A percentile compares a stretch with the other conserved stretches of the same genome.
Conservation (phyloP, 2,888 invertebrate species). For the Scaptomyza tumidula region DNA sequence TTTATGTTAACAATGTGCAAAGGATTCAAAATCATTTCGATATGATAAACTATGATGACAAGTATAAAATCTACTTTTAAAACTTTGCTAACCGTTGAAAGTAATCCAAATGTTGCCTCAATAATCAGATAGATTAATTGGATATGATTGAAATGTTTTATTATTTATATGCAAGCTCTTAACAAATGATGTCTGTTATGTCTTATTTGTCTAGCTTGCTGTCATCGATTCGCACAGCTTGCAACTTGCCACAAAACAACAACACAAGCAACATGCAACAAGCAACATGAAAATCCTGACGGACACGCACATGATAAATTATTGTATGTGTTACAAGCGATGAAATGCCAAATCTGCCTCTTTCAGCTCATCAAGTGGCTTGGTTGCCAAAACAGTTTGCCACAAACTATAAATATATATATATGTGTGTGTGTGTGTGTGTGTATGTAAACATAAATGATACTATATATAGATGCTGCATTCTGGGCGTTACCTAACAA, state of each 20-base stretch:
- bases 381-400: constrained; percentile 19
- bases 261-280: constrained; percentile 27
- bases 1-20: neutral
- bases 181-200: neutral
- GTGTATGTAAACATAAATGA: neutral
- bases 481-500: neutral
- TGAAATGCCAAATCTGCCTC: constrained; percentile 36
- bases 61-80: too few species aligned
- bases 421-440: too few species aligned
- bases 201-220: neutral
- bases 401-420: constrained; percentile 48
- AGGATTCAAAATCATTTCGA: too few species aligned
- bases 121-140: neutral
- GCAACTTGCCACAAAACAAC: constrained; percentile 39
- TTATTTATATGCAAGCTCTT: neutral
- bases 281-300: constrained; percentile 52
- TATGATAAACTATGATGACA: too few species aligned
- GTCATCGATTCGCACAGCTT: constrained; percentile 7
- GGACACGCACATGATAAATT: constrained; percentile 72
- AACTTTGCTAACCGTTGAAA: too few species aligned
- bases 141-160: neutral
- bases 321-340: constrained; percentile 57
- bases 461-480: neutral
- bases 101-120: too few species aligned
- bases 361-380: constrained; percentile 17